These are phyloP conservation scores for Ophiodon elongatus DNA, from an alignment of 2,113 vertebrate genomes.

Conservation along the genomic window DNA sequence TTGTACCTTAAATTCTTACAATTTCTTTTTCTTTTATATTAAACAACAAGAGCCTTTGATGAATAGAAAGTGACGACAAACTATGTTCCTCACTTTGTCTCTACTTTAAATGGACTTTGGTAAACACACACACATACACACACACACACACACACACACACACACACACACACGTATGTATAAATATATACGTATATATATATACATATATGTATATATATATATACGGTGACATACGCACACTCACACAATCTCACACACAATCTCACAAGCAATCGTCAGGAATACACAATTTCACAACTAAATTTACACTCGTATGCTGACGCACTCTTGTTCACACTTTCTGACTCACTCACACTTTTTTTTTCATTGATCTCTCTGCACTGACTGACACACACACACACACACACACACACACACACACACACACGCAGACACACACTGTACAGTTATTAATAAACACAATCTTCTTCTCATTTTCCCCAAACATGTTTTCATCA, in stretches of 20 bases:
- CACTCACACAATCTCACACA: background rate
- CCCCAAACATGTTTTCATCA: background rate
- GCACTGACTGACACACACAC: background rate
- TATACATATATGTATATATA: too few species aligned
- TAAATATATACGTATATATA: too few species aligned
- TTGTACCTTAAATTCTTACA: background rate
- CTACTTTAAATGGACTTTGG: slow-evolving; percentile 4
- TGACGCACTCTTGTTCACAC: slow-evolving; percentile 50
- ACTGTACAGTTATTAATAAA: background rate
- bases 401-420: background rate
- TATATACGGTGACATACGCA: background rate
- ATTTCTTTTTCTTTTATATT: background rate
- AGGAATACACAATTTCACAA: slow-evolving; percentile 46
- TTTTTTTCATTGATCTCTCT: slow-evolving; percentile 21
- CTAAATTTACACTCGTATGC: slow-evolving; percentile 42
- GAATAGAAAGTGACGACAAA: slow-evolving; percentile 11
- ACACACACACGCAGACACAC: slow-evolving; percentile 10
- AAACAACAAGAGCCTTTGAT: background rate
- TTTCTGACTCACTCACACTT: slow-evolving; percentile 61
- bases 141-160: background rate
- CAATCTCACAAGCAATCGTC: slow-evolving; percentile 15
- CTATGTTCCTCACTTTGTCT: slow-evolving; percentile 7
- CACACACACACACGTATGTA: background rate
- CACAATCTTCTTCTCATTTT: background rate
- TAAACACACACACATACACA: background rate